Conservation (phyloP, 2,888 invertebrate genomes). For the Rhingia rostrata region DNA sequence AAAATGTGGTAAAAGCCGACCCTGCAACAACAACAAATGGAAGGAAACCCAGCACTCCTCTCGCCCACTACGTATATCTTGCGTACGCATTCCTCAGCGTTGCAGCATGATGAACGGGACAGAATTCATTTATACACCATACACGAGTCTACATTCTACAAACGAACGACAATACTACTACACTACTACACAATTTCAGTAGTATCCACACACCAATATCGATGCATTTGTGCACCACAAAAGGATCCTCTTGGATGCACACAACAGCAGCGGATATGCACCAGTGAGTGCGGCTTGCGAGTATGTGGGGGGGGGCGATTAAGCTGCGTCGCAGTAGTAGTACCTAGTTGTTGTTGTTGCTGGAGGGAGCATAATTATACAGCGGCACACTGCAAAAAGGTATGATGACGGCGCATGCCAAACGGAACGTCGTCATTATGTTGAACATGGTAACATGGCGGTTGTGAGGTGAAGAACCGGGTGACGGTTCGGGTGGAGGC, state of each 20-base stretch:
- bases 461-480: constrained; percentile 53
- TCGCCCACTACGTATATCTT: constrained; percentile 72
- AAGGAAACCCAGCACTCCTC: constrained; percentile 26
- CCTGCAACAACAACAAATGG: constrained; percentile 27
- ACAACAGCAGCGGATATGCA: constrained; percentile 66
- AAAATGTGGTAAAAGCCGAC: constrained; percentile 53
- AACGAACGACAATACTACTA: constrained; percentile 65
- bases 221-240: constrained; percentile 52
- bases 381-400: constrained; percentile 14
- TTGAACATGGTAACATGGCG: constrained; percentile 49
- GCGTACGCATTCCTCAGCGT: constrained; percentile 70
- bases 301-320: constrained; percentile 37
- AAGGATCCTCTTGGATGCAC: constrained; percentile 66
- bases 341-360: constrained; percentile 32
- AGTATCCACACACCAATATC: constrained; percentile 66
- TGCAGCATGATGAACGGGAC: constrained; percentile 66
- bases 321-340: neutral
- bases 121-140: constrained; percentile 64
- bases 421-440: constrained; percentile 58
- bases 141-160: constrained; percentile 49
- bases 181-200: constrained; percentile 69
- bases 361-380: constrained; percentile 42
- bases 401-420: constrained; percentile 70
- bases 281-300: constrained; percentile 39
- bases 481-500: constrained; percentile 21